Evolutionary conservation across 2,113 vertebrate species (phyloP).

Genomic region (Ictalurus furcatus): DNA sequence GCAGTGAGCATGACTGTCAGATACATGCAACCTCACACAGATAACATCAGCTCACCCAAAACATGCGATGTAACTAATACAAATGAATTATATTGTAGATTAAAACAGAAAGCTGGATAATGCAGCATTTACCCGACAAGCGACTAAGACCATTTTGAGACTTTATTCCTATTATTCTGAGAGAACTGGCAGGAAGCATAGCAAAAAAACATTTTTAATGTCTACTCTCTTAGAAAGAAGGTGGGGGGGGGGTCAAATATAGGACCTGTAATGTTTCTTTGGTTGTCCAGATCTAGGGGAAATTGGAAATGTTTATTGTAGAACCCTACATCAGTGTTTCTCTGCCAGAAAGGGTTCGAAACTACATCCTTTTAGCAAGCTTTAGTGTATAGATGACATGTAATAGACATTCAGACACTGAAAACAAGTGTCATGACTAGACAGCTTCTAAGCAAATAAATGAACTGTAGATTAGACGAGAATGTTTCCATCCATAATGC

Average conservation of each 20-base stretch:
- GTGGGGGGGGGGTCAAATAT: no score
- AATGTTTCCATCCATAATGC: not conserved
- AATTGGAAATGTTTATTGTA: not conserved
- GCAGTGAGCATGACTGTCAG: not conserved
- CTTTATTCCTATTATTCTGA: not conserved
- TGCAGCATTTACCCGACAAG: not conserved
- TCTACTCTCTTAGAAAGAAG: not conserved
- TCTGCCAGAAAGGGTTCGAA: not conserved
- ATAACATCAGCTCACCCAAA: not conserved
- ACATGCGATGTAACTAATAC: slow-evolving; percentile 30
- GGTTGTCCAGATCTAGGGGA: not conserved
- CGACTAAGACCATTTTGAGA: not conserved
- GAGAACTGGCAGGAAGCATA: not conserved
- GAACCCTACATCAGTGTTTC: not conserved
- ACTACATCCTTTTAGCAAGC: not conserved
- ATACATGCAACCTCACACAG: no score
- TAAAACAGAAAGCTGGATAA: not conserved
- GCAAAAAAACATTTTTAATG: not conserved
- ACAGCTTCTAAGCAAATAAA: not conserved
- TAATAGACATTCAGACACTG: not conserved
- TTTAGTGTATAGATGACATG: not conserved
- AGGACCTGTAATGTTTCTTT: not conserved
- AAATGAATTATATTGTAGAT: not conserved
- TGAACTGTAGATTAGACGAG: not conserved
- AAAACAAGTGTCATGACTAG: not conserved